Conservation (phyloP, 2,797 vertebrate species). For the Hydrocynus forskahlii region DNA sequence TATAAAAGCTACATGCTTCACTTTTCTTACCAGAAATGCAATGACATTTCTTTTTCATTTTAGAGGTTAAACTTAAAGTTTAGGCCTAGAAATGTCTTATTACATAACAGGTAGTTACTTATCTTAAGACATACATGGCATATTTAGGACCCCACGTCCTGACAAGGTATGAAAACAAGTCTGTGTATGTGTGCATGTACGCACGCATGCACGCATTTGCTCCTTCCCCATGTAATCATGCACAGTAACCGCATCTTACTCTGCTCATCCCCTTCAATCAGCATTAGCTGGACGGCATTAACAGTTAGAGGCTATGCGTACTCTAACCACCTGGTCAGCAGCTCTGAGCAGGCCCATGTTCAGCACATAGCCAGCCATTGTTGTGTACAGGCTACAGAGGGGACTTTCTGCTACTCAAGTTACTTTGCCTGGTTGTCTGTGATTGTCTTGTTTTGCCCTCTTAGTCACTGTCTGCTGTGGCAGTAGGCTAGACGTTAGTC, state of each 20-base stretch:
- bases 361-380: slow-evolving; percentile 4
- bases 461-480: slow-evolving; percentile 49
- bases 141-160: not conserved
- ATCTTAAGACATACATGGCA: not conserved
- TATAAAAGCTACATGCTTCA: not conserved
- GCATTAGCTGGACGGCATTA: slow-evolving; percentile 45
- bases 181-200: slow-evolving; percentile 13
- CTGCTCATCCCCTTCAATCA: slow-evolving; percentile 48
- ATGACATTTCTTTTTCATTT: too few relatives aligned
- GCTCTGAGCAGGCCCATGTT: slow-evolving; percentile 5
- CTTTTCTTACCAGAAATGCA: not conserved
- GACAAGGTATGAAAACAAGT: not conserved
- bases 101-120: not conserved
- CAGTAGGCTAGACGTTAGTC: slow-evolving; percentile 48
- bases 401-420: slow-evolving; percentile 7
- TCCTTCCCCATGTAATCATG: slow-evolving; percentile 37
- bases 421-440: slow-evolving; percentile 30
- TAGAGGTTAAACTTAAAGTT: too few relatives aligned
- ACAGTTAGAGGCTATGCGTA: not conserved
- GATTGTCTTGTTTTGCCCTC: slow-evolving; percentile 52
- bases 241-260: slow-evolving; percentile 8
- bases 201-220: slow-evolving; percentile 13
- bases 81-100: not conserved
- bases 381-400: not conserved
- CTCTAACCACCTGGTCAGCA: slow-evolving; percentile 28